phyloP scores from a whole-genome alignment of 1,140 invertebrate species.

The Lepidurus arcticus region DNA sequence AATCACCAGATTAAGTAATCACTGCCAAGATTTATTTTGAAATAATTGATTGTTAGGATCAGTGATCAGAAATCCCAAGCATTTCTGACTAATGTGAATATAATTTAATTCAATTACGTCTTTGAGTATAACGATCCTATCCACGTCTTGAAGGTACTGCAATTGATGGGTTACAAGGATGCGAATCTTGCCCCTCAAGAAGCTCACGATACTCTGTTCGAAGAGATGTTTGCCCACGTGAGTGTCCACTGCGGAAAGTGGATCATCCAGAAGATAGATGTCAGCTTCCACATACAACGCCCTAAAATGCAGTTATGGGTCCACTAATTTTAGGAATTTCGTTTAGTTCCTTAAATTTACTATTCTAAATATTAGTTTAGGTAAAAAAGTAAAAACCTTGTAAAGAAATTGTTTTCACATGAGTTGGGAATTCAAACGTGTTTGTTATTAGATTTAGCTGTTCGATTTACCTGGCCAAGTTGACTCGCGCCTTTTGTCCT shows the following conservation, averaged over 20 bases:
- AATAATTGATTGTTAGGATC: no score
- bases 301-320: constrained; percentile 41
- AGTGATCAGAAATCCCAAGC: no score
- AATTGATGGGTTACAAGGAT: constrained; percentile 80
- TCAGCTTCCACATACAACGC: constrained; percentile 73
- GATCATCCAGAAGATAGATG: constrained; percentile 78
- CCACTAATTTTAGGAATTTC: no score
- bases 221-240: constrained; percentile 64
- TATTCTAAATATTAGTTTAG: no score
- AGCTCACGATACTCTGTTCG: constrained; percentile 60
- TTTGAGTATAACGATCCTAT: constrained; percentile 68
- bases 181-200: constrained; percentile 64
- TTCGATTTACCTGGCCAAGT: constrained; percentile 57
- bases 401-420: no score
- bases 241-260: constrained; percentile 70
- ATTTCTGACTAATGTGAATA: no score
- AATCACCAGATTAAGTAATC: background rate
- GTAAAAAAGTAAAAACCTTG: no score
- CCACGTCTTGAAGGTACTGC: constrained; percentile 69
- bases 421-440: background rate
- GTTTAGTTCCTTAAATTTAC: no score
- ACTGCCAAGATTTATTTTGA: no score
- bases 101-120: constrained; percentile 51
- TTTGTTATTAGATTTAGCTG: background rate
- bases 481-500: constrained; percentile 84